Conservation (phyloP, 1,140 invertebrate genomes). For the Caenorhabditis briggsae region DNA sequence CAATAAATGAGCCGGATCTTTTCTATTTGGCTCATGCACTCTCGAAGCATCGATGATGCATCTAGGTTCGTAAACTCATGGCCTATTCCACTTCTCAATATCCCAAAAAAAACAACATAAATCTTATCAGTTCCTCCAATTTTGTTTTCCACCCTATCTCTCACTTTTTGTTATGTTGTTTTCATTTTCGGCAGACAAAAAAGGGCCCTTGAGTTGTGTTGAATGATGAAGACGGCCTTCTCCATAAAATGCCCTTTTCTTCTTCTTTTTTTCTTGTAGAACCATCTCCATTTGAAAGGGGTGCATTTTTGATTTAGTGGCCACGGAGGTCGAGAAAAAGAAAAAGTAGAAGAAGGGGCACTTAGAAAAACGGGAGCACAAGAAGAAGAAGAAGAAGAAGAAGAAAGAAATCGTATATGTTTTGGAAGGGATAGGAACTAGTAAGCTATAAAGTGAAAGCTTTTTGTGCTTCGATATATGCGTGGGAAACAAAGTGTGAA, state of each 20-base stretch:
- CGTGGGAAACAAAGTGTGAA: slow-evolving; percentile 12
- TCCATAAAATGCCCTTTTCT: not conserved
- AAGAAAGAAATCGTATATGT: slow-evolving; percentile 45
- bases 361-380: slow-evolving; percentile 29
- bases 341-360: not conserved
- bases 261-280: slow-evolving; percentile 26
- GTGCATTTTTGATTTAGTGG: slow-evolving; percentile 53
- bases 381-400: not conserved
- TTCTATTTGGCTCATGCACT: too few relatives aligned
- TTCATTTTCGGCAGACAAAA: not conserved
- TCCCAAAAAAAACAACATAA: not conserved
- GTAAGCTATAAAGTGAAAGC: slow-evolving; percentile 43
- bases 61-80: too few relatives aligned
- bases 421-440: slow-evolving; percentile 31
- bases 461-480: not conserved
- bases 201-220: not conserved
- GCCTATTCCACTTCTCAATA: too few relatives aligned
- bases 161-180: not conserved
- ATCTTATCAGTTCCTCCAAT: not conserved
- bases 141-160: not conserved
- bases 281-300: slow-evolving; percentile 23
- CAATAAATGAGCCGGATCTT: too few relatives aligned
- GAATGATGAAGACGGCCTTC: not conserved
- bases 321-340: slow-evolving; percentile 36
- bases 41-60: too few relatives aligned